Base-by-base conservation (phyloP, 1,140 invertebrate species). In the Leptinotarsa texana region DNA sequence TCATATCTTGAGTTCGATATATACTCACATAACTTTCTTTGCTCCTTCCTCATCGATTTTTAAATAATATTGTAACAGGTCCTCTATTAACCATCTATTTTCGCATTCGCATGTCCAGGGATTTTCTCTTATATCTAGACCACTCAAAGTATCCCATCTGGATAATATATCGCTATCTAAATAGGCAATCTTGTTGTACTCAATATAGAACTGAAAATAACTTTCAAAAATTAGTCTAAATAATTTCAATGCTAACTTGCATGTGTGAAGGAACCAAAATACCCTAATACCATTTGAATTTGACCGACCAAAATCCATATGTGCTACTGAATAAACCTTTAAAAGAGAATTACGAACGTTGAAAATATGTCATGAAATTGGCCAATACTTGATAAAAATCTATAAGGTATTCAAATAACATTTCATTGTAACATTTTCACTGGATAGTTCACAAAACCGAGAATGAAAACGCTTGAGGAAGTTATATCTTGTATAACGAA, bases 61-160 rank as follows among this genome's bases (percentile, higher is more conserved):
- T 4, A 79, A 27, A 69, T 83, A 84, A 63, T 87, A 83, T 1
- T 88, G 86, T 11, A 90, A 87, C 33, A 92, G 81, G 13, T 86
- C 85, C 42, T 89, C 87, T 0, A 94, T 90, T 84, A 94, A 87
- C 88, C 91, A 92, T 81, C 92, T 90, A 77, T 93, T 94, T 63
- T 90, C 87, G 78, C 90, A 92, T 83, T 94, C 92, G 80, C 93
- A 95, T 42, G 88, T 85, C 91, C 89, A 95, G 1, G 91, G 89
- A 83, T 95, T 95, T 69, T 88, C 88, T 51, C 86, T 86, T 17
- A 94, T 85, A 78, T 92, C 89, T 48, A 94, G 79, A 69, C 87
- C 85, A 22, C 88, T 84, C 13, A 94, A 81, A 22, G 86, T 84
- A 77, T 93, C 91, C 93, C 93, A 94, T 73, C 89, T 86, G 24